Conservation (phyloP, 2,113 vertebrate species). For the Tympanuchus pallidicinctus region DNA sequence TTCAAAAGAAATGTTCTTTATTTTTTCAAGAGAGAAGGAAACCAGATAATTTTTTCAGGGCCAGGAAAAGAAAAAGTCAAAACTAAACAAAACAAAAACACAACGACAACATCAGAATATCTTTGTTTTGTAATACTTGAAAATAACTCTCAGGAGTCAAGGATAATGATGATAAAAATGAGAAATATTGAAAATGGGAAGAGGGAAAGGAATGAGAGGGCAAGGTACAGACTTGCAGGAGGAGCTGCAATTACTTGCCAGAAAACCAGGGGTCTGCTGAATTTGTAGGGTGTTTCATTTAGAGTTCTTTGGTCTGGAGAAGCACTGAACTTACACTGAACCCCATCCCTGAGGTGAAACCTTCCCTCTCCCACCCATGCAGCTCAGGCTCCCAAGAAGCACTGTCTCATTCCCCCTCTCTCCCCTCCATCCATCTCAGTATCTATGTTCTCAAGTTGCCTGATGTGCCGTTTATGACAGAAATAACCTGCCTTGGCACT, state of each 20-base stretch:
- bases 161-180: background rate
- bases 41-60: background rate
- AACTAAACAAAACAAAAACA: background rate
- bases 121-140: background rate
- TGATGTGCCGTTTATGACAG: constrained; percentile 6
- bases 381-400: fast-evolving
- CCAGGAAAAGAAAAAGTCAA: background rate
- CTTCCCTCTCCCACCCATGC: background rate
- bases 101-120: background rate
- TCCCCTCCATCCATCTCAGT: background rate
- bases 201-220: background rate
- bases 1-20: background rate
- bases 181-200: background rate
- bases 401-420: background rate
- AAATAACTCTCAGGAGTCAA: background rate
- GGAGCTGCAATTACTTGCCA: fast-evolving
- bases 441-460: background rate
- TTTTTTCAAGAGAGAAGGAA: background rate
- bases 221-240: background rate
- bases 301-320: background rate
- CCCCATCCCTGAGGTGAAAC: background rate
- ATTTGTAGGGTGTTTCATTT: background rate
- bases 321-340: constrained; percentile 14
- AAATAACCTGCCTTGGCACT: constrained; percentile 42
- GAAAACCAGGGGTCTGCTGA: background rate